Evolutionary conservation across 2,888 invertebrate genomes (phyloP).

Genomic region (Tolmerus cingulatus): DNA sequence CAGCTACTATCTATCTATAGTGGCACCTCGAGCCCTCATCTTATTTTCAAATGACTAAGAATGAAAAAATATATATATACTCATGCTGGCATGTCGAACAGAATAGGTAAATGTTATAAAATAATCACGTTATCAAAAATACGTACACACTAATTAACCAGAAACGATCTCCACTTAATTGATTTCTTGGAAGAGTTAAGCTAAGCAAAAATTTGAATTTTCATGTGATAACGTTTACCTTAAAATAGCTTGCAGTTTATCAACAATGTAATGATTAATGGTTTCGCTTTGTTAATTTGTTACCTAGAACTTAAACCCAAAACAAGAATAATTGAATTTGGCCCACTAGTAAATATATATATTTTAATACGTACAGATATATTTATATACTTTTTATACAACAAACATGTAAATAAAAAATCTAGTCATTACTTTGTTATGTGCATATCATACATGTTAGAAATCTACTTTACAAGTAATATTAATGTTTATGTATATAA

Average conservation of each 20-base stretch:
- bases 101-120: constrained; percentile 10
- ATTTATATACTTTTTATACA: constrained; percentile 35
- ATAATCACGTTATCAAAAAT: constrained; percentile 9
- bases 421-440: constrained; percentile 35
- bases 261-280: constrained; percentile 13
- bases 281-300: constrained; percentile 14
- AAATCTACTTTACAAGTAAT: constrained; percentile 46
- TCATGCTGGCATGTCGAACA: constrained; percentile 8
- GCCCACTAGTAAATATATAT: constrained; percentile 18
- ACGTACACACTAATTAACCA: constrained; percentile 27
- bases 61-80: background rate
- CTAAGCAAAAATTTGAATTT: constrained; percentile 9
- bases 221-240: background rate
- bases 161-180: constrained; percentile 8
- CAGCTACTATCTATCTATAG: background rate
- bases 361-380: constrained; percentile 35
- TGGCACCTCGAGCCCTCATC: background rate
- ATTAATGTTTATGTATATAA: constrained; percentile 33
- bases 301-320: background rate
- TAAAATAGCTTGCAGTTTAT: constrained; percentile 11
- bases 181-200: constrained; percentile 30
- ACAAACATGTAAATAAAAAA: constrained; percentile 41
- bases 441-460: constrained; percentile 42
- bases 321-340: constrained; percentile 30
- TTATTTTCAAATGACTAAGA: background rate